Evolutionary conservation across 2,888 invertebrate species (phyloP).

Genomic region (Brachyptera risi): DNA sequence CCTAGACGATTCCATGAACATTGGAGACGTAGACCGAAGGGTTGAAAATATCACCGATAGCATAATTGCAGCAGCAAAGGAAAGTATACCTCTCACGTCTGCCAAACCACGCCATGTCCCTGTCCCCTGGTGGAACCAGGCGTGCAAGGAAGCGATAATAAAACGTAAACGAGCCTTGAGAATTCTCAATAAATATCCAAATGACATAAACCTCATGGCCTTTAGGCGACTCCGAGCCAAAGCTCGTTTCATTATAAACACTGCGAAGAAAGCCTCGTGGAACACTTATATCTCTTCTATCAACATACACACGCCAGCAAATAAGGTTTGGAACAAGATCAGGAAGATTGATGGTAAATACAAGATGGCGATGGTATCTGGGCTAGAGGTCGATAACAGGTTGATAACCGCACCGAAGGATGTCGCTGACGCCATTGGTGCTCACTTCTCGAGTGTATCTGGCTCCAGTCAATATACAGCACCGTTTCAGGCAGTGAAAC

Average conservation of each 20-base stretch:
- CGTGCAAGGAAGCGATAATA: slow-evolving; percentile 17
- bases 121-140: slow-evolving; percentile 21
- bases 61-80: neutral
- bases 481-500: no score
- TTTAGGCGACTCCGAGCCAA: slow-evolving; percentile 11
- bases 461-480: no score
- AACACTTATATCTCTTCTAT: slow-evolving; percentile 1
- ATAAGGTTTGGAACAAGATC: neutral
- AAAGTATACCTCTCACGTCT: neutral
- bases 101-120: neutral
- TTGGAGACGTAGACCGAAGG: neutral
- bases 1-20: neutral
- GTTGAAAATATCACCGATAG: neutral
- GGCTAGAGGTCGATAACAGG: no score
- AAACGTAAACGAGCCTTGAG: slow-evolving; percentile 13
- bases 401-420: no score
- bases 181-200: slow-evolving; percentile 15
- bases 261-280: slow-evolving; percentile 16
- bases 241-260: slow-evolving; percentile 10
- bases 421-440: no score
- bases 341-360: slow-evolving; percentile 11
- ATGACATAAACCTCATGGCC: neutral
- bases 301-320: neutral
- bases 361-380: no score
- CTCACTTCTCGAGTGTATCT: no score